Conservation (phyloP, 2,797 vertebrate species). For the Picus viridis region DNA sequence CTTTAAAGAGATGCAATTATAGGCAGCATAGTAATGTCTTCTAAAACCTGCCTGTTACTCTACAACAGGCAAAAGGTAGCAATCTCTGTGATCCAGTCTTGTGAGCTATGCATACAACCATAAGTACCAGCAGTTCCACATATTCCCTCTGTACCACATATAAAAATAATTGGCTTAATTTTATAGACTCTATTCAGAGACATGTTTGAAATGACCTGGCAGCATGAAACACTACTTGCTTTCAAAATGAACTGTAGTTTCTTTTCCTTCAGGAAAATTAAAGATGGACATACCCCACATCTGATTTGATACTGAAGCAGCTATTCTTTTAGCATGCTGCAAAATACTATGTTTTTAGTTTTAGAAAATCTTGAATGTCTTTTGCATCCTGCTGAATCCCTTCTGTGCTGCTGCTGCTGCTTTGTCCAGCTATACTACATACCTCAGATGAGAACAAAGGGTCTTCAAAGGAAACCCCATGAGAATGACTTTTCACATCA, state of each 20-base stretch:
- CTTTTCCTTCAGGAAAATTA: neutral
- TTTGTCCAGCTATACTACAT: neutral
- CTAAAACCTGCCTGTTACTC: neutral
- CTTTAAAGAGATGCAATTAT: neutral
- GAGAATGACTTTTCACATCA: neutral
- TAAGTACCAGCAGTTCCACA: neutral
- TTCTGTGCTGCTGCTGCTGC: constrained; percentile 8
- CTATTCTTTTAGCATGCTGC: neutral
- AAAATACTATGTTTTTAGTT: neutral
- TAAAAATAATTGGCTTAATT: neutral
- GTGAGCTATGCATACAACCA: neutral
- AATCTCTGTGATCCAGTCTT: neutral
- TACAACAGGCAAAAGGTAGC: neutral
- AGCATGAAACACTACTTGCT: neutral
- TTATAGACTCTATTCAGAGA: neutral
- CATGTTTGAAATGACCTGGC: neutral
- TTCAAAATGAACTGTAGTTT: neutral
- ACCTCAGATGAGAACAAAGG: neutral
- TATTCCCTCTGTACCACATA: neutral
- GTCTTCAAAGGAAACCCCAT: neutral
- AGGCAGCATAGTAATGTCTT: neutral
- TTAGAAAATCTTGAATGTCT: neutral
- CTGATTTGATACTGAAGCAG: neutral
- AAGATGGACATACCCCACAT: neutral
- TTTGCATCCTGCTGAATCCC: neutral